Evolutionary conservation across 2,888 invertebrate species (phyloP).

Genomic region (Dexiosoma caninum): DNA sequence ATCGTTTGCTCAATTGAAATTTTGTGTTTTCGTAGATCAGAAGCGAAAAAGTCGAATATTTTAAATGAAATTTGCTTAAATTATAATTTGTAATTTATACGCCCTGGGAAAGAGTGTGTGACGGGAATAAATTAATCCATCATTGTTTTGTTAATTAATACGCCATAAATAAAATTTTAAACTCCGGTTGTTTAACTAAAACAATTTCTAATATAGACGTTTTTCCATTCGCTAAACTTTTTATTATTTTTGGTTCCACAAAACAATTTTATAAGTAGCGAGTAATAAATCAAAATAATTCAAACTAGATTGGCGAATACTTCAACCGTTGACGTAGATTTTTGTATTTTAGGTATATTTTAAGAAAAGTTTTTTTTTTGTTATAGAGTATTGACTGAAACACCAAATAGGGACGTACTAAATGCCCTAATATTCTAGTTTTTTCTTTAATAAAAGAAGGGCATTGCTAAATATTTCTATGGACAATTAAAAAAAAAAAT

Average conservation of each 20-base stretch:
- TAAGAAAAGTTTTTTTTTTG: background rate
- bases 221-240: background rate
- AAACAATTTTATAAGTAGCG: background rate
- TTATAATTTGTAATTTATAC: background rate
- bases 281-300: conserved; percentile 29
- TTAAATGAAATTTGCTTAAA: conserved; percentile 5
- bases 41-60: background rate
- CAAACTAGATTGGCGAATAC: background rate
- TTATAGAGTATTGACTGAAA: no score
- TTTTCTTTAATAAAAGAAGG: no score
- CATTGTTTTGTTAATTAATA: background rate
- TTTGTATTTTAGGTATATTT: background rate
- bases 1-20: no score
- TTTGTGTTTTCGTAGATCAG: background rate
- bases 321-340: background rate
- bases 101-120: conserved; percentile 4
- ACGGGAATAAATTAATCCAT: conserved; percentile 35
- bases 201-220: background rate
- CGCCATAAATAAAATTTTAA: conserved; percentile 15
- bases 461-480: no score
- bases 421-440: no score
- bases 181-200: background rate
- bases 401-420: no score
- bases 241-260: background rate
- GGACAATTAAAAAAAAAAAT: no score